Conservation (phyloP, 2,797 vertebrate species). For the Gobionotothen gibberifrons region DNA sequence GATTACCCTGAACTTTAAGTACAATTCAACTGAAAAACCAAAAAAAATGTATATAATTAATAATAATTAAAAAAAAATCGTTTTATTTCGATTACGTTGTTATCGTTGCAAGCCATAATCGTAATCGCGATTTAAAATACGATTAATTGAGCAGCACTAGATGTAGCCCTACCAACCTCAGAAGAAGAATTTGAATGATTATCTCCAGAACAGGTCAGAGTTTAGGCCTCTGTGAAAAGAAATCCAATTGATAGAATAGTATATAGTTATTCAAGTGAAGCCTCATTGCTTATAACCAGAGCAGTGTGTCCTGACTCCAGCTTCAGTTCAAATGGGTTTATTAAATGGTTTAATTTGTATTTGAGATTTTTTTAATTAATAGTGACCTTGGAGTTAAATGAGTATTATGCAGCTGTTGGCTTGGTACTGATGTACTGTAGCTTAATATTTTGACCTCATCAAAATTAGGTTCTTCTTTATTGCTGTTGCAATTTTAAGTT, state of each 20-base stretch:
- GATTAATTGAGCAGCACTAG: too few relatives aligned
- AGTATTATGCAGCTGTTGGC: neutral
- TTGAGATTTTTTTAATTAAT: slow-evolving; percentile 23
- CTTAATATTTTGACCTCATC: slow-evolving; percentile 29
- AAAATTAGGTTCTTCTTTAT: slow-evolving; percentile 17
- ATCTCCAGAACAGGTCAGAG: slow-evolving; percentile 18
- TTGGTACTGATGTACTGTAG: neutral
- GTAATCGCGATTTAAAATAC: too few relatives aligned
- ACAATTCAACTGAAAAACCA: too few relatives aligned
- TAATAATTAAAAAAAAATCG: too few relatives aligned
- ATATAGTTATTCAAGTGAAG: slow-evolving; percentile 5
- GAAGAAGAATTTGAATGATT: slow-evolving; percentile 35
- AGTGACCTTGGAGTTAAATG: slow-evolving; percentile 15
- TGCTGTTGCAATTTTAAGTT: neutral
- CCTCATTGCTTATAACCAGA: neutral
- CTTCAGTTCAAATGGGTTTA: slow-evolving; percentile 27
- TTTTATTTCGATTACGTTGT: too few relatives aligned
- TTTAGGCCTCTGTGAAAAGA: slow-evolving; percentile 3
- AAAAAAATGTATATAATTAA: too few relatives aligned
- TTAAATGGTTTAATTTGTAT: slow-evolving; percentile 33
- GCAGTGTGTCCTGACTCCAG: slow-evolving; percentile 1
- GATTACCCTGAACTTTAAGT: too few relatives aligned
- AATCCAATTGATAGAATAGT: neutral
- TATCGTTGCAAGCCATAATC: too few relatives aligned
- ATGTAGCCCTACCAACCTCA: slow-evolving; percentile 2